phyloP scores from a whole-genome alignment of 2,113 vertebrate species.

The Pollachius pollachius region DNA sequence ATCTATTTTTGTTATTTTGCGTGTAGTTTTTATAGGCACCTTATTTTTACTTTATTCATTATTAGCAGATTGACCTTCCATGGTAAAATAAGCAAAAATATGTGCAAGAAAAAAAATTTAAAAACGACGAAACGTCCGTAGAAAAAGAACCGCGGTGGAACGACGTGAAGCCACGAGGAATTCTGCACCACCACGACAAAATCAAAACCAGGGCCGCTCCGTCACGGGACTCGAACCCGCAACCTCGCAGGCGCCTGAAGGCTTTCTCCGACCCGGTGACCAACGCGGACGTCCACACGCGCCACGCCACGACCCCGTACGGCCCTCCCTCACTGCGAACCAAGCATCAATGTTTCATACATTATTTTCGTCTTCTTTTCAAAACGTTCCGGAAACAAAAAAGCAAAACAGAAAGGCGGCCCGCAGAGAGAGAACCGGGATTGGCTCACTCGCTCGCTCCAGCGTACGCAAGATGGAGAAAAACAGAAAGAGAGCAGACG shows the following conservation, averaged over 20 bases:
- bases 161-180: conserved; percentile 70
- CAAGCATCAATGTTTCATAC: conserved; percentile 19
- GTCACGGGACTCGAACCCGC: no score
- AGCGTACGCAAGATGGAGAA: conserved; percentile 47
- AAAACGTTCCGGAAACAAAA: conserved; percentile 57
- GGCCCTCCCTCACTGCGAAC: conserved; percentile 8
- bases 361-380: conserved; percentile 35
- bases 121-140: conserved; percentile 8
- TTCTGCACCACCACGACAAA: conserved; percentile 71
- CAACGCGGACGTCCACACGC: conserved; percentile 57
- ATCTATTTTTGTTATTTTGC: conserved; percentile 56
- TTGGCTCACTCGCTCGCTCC: background rate
- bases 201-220: conserved; percentile 25
- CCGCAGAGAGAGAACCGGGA: conserved; percentile 62
- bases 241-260: conserved; percentile 58
- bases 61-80: conserved; percentile 72
- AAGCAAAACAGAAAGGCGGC: conserved; percentile 13
- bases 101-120: conserved; percentile 49
- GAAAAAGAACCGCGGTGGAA: conserved; percentile 61
- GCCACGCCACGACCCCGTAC: conserved; percentile 39
- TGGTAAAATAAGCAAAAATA: conserved; percentile 45
- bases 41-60: conserved; percentile 69
- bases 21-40: conserved; percentile 73
- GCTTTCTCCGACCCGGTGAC: conserved; percentile 56
- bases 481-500: conserved; percentile 12